These are phyloP conservation scores for Drosophila punjabiensis DNA, from an alignment of 1,140 invertebrate genomes.

Conservation along the genomic window DNA sequence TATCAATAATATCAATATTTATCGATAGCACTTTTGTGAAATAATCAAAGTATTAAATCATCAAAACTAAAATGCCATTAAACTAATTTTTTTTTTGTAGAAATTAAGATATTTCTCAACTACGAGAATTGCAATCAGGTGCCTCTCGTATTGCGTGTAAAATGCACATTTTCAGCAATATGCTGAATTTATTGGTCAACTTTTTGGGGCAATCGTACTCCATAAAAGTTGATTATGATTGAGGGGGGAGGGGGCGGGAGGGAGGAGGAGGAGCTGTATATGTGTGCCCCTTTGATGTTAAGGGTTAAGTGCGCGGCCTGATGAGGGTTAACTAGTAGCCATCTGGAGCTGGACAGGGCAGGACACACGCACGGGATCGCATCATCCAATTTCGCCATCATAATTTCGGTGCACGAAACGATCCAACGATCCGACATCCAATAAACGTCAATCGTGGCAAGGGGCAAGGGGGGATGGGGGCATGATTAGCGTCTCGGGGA, in stretches of 20 bases:
- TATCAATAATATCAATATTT: not conserved
- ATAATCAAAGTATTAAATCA: not conserved
- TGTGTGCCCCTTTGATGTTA: constrained; percentile 33
- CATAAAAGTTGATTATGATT: constrained; percentile 45
- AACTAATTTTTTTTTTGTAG: not conserved
- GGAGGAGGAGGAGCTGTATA: too few species aligned
- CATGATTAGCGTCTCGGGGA: constrained; percentile 18
- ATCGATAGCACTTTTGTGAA: not conserved
- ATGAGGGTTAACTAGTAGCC: constrained; percentile 48
- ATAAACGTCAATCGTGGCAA: constrained; percentile 57
- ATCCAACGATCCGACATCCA: constrained; percentile 56
- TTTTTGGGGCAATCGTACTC: constrained; percentile 30
- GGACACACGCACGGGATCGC: constrained; percentile 59
- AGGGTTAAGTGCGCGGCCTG: constrained; percentile 12
- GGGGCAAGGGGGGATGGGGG: not conserved
- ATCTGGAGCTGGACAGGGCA: constrained; percentile 49
- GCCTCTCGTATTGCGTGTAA: constrained; percentile 20
- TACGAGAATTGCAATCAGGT: constrained; percentile 9
- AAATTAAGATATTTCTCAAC: constrained; percentile 8
- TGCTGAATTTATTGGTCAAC: constrained; percentile 16
- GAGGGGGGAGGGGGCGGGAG: not conserved
- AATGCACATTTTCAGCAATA: constrained; percentile 19
- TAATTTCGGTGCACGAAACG: constrained; percentile 62
- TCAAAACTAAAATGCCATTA: not conserved
- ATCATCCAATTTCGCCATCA: constrained; percentile 62